Base-by-base conservation (phyloP, 2,888 invertebrate genomes). In the Cenopis cana region DNA sequence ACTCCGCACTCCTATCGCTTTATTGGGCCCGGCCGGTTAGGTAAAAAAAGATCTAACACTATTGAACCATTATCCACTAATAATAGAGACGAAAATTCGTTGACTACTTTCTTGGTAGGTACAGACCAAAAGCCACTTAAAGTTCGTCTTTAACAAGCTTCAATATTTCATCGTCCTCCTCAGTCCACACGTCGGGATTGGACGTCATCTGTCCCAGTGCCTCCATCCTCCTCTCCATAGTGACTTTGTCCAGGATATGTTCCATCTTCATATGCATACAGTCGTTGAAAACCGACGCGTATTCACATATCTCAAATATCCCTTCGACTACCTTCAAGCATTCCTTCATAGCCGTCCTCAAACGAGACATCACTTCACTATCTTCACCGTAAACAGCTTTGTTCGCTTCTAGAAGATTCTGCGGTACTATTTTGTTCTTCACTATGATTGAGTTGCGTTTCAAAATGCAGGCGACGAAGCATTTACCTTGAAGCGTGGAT, bases 261-360 rank as follows among this genome's bases (percentile, higher is more conserved):
- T 93, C 93, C 92, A 92, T 91, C 69, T 88, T 90, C 78, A 91
- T 89, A 78, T 93, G 92, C 93, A 93, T 93, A 55, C 93, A 93
- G 68, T 93, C 93, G 62, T 93, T 93, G 60, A 93, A 93, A 1
- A 90, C 82, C 0, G 92, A 88, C 8, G 93, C 89, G 61, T 87
- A 92, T 74, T 93, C 93, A 60, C 93, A 93, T 33, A 93, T 85
- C 73, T 93, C 93, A 54, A 93, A 93, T 11, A 92, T 87, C 2
- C 77, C 81, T 0, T 88, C 87, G 0, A 90, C 85, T 0, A 79
- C 82, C 17, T 79, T 77, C 1, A 73, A 74, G 57, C 93, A 93
- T 73, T 93, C 89, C 0, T 18, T 73, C n/a, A 89, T 82, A 0
- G 93, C 93, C 0, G 66, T 70, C 61, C 83, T 84, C 54, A 93